Percentiles rank a stretch among this genome's conserved stretches.
These are phyloP conservation scores for Araneus ventricosus DNA, from an alignment of 1,140 invertebrate genomes.

Conservation along the genomic window DNA sequence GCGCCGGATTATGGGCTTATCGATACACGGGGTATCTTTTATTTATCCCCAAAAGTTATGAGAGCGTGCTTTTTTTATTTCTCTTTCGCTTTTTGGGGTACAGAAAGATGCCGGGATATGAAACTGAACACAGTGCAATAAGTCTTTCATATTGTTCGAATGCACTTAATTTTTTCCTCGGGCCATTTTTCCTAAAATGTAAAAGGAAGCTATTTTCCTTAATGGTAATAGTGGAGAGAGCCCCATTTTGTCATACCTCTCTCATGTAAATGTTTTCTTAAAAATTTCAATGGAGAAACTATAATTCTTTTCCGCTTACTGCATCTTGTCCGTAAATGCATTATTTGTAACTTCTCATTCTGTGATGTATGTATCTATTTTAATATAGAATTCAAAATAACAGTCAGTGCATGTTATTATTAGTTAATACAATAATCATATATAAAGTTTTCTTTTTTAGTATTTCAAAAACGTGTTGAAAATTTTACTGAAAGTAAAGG, in stretches of 20 bases:
- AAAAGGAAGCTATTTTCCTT: background rate
- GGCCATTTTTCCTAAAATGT: background rate
- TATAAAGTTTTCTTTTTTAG: too few relatives aligned
- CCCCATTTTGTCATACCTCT: too few relatives aligned
- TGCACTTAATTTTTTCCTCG: background rate
- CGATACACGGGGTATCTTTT: slow-evolving; percentile 30
- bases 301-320: too few relatives aligned
- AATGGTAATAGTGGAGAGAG: background rate
- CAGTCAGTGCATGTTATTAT: too few relatives aligned
- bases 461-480: too few relatives aligned
- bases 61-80: background rate
- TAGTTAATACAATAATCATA: too few relatives aligned
- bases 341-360: too few relatives aligned
- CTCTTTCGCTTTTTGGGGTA: background rate
- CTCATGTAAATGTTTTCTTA: too few relatives aligned
- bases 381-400: background rate
- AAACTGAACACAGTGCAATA: slow-evolving; percentile 11
- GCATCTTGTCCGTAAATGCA: too few relatives aligned
- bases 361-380: too few relatives aligned
- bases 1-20: slow-evolving; percentile 31
- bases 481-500: too few relatives aligned
- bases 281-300: too few relatives aligned
- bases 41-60: background rate
- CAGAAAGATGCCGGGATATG: background rate
- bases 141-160: background rate